Conservation (phyloP, 2,797 vertebrate species). For the Neostethus bicornis region DNA sequence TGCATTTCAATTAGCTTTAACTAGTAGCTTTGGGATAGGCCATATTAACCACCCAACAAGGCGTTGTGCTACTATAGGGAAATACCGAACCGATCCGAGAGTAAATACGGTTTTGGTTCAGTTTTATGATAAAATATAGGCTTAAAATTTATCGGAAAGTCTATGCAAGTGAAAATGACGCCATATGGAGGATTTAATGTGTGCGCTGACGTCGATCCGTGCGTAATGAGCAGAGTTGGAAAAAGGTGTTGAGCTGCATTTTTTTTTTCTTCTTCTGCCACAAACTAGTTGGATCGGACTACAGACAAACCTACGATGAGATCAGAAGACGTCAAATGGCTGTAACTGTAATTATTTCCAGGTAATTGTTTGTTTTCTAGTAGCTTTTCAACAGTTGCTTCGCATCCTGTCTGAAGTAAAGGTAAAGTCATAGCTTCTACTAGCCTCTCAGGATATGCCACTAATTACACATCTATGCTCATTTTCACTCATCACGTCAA, state of each 20-base stretch:
- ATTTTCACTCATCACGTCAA: constrained; percentile 29
- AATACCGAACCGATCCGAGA: constrained; percentile 66
- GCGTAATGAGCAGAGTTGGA: constrained; percentile 78
- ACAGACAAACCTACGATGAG: constrained; percentile 48
- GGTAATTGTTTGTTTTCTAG: constrained; percentile 51
- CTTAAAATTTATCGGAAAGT: constrained; percentile 55
- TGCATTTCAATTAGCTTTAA: constrained; percentile 4
- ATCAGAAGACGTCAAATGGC: constrained; percentile 36
- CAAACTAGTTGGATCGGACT: constrained; percentile 75
- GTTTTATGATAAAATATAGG: constrained; percentile 41
- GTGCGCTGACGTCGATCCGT: constrained; percentile 72
- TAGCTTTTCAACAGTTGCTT: constrained; percentile 63
- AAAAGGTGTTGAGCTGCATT: constrained; percentile 80
- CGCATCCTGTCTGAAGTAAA: constrained; percentile 36
- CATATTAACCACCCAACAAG: constrained; percentile 77
- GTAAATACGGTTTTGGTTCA: constrained; percentile 50
- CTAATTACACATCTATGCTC: constrained; percentile 71
- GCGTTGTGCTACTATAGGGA: constrained; percentile 68
- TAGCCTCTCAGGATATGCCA: constrained; percentile 72
- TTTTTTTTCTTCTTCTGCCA: constrained; percentile 62
- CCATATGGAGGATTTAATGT: constrained; percentile 34
- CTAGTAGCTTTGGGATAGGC: constrained; percentile 70
- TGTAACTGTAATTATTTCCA: constrained; percentile 31
- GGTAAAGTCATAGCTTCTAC: constrained; percentile 67
- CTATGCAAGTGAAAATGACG: constrained; percentile 50